These are phyloP conservation scores for Aotus griseimembra DNA, from an alignment of 2,797 vertebrate genomes.

Conservation along the genomic window DNA sequence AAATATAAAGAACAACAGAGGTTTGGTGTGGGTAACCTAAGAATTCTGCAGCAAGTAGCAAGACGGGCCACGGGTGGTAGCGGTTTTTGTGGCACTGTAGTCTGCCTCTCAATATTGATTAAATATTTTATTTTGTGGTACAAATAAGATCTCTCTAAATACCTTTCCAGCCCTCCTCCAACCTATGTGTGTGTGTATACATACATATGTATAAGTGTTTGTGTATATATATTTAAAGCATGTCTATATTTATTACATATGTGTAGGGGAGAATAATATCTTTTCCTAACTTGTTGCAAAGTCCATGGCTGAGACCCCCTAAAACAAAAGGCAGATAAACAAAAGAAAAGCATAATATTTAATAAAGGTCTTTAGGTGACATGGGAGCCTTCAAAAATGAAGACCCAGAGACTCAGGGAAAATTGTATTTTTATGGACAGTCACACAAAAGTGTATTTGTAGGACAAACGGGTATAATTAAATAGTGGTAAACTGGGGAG, in stretches of 20 bases:
- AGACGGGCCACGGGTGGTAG: not conserved
- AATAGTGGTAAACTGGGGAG: not conserved
- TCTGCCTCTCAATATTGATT: not conserved
- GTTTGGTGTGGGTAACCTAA: not conserved
- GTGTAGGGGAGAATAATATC: not conserved
- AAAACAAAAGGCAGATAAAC: not conserved
- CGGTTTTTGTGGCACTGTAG: not conserved
- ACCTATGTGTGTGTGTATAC: not conserved
- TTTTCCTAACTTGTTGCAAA: not conserved
- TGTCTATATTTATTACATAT: not conserved
- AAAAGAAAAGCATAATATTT: not conserved
- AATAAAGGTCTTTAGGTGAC: not conserved
- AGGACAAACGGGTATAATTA: not conserved
- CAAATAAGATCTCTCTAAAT: not conserved
- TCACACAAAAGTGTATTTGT: not conserved
- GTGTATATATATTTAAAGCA: not conserved
- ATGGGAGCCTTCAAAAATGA: not conserved
- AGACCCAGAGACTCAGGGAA: not conserved
- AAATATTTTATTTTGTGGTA: not conserved
- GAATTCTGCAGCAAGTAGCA: not conserved
- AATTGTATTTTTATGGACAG: not conserved
- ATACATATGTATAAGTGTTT: not conserved
- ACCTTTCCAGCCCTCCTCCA: too few relatives aligned
- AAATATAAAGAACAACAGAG: not conserved
- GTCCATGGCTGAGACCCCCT: not conserved